Evolutionary conservation across 2,888 invertebrate species (phyloP).

Genomic region (Chironomus tentans): DNA sequence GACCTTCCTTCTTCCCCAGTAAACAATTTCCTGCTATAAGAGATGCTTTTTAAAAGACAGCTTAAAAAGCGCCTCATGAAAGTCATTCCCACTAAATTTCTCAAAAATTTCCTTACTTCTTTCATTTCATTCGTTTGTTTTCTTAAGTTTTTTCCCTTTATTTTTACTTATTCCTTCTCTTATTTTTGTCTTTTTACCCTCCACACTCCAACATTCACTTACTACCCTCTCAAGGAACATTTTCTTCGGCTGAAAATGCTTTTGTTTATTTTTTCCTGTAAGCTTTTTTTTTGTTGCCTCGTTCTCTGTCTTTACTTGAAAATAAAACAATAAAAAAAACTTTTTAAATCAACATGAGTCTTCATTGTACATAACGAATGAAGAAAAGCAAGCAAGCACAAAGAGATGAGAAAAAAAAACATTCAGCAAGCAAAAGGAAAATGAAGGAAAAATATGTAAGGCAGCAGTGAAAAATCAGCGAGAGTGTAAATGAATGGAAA

Average conservation of each 20-base stretch:
- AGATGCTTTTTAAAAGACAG: too few relatives aligned
- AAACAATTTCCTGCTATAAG: too few relatives aligned
- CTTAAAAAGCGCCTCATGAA: too few relatives aligned
- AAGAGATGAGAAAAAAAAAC: not conserved
- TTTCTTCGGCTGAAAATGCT: not conserved
- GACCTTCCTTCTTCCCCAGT: too few relatives aligned
- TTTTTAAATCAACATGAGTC: slow-evolving; percentile 23
- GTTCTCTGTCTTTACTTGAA: not conserved
- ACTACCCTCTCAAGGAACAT: not conserved
- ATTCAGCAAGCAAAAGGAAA: not conserved
- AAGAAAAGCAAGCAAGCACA: not conserved
- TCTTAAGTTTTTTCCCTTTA: not conserved
- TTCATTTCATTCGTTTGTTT: not conserved
- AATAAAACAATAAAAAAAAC: slow-evolving; percentile 26
- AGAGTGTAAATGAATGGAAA: slow-evolving; percentile 17
- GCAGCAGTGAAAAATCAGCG: slow-evolving; percentile 20
- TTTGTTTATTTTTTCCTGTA: slow-evolving; percentile 4
- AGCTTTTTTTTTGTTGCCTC: not conserved
- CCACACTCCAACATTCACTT: not conserved
- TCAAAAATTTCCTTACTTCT: not conserved
- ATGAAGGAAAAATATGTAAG: not conserved
- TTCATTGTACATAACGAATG: not conserved
- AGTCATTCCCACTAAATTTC: too few relatives aligned
- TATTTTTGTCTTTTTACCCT: not conserved
- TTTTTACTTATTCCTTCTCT: not conserved